Evolutionary conservation across 2,888 invertebrate genomes (phyloP).

Genomic region (Hypena proboscidalis): DNA sequence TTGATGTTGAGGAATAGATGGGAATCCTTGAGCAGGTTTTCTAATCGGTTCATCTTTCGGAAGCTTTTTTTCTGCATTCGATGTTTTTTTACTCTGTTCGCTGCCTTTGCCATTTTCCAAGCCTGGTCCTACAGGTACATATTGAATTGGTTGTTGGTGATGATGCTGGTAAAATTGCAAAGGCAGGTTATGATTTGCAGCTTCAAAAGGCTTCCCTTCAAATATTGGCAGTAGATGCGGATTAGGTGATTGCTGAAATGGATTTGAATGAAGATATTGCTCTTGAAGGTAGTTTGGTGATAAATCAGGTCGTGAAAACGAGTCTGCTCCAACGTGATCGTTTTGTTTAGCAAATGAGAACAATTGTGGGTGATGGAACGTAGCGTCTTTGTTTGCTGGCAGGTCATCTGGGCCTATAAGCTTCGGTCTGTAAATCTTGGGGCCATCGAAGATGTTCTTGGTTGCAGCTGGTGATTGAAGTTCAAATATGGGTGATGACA

Average conservation of each 20-base stretch:
- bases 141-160: constrained; percentile 8
- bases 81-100: neutral
- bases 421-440: too few species aligned
- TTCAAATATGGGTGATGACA: constrained; percentile 63
- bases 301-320: too few species aligned
- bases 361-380: too few species aligned
- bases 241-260: too few species aligned
- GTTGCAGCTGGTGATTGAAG: constrained; percentile 63
- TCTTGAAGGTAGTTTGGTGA: neutral
- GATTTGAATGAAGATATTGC: constrained; percentile 6
- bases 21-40: constrained; percentile 10
- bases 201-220: neutral
- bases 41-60: constrained; percentile 14
- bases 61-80: constrained; percentile 3
- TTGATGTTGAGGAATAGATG: constrained; percentile 3
- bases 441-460: too few species aligned
- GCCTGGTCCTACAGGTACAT: neutral
- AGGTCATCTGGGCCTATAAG: too few species aligned
- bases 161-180: constrained; percentile 17
- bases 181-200: constrained; percentile 7
- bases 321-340: too few species aligned
- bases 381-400: too few species aligned
- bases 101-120: constrained; percentile 4
- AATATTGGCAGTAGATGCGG: too few species aligned
- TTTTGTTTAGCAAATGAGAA: too few species aligned